Conservation (phyloP, 64 coral and sea anemone genomes). For the Anthopleura sola region DNA sequence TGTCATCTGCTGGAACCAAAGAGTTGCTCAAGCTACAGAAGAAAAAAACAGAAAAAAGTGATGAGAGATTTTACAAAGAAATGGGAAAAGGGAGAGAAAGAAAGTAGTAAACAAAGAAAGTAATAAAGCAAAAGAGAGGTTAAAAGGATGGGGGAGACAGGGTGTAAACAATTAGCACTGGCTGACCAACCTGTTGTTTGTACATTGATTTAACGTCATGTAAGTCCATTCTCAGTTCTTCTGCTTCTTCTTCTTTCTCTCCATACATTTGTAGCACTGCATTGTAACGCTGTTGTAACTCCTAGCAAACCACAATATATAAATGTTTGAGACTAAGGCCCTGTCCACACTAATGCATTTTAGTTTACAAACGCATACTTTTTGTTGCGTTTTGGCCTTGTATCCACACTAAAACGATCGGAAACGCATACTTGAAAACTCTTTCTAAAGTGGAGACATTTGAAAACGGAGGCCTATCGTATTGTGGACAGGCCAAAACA, state of each 20-base stretch:
- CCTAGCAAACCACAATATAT: constrained; percentile 26
- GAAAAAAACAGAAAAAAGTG: neutral
- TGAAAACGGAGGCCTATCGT: too few relatives aligned
- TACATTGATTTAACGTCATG: constrained; percentile 98
- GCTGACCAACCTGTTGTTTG: constrained; percentile 72
- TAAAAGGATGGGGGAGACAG: too few relatives aligned
- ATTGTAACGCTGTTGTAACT: constrained; percentile 76
- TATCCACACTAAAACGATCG: too few relatives aligned
- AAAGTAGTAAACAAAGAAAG: neutral
- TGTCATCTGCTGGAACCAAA: neutral
- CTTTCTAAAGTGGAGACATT: too few relatives aligned
- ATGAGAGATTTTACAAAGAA: neutral
- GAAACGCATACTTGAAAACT: too few relatives aligned
- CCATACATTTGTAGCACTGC: constrained; percentile 98
- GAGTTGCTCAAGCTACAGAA: neutral
- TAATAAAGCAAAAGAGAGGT: too few relatives aligned
- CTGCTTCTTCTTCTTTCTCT: constrained; percentile 92
- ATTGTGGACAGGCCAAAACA: too few relatives aligned
- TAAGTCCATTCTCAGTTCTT: constrained; percentile 87
- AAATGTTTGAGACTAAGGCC: neutral
- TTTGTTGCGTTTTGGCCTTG: too few relatives aligned
- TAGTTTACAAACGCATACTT: too few relatives aligned
- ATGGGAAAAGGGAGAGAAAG: neutral
- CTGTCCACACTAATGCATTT: too few relatives aligned
- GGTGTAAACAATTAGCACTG: too few relatives aligned